phyloP scores from a whole-genome alignment of 2,888 invertebrate species.

The Gastrophysa polygoni region DNA sequence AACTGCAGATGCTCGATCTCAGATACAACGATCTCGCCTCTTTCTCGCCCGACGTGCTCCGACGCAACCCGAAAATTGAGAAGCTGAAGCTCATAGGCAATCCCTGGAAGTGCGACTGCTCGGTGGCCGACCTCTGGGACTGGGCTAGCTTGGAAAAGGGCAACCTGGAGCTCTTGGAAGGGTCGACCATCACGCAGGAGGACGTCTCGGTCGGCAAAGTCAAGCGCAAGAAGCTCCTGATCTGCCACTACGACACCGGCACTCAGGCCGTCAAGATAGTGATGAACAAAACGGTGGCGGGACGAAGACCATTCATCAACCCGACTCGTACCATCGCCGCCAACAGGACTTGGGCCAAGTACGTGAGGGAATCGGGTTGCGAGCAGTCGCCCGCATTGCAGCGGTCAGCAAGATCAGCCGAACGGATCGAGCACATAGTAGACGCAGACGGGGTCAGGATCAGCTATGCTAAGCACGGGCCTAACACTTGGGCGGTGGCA shows the following conservation, averaged over 20 bases:
- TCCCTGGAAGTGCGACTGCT: conserved; percentile 73
- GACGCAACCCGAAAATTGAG: conserved; percentile 64
- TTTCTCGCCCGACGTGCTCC: conserved; percentile 64
- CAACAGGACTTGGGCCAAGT: conserved; percentile 75
- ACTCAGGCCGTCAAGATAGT: conserved; percentile 62
- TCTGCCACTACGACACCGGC: conserved; percentile 67
- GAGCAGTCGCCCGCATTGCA: conserved; percentile 47
- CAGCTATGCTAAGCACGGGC: conserved; percentile 38
- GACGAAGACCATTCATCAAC: conserved; percentile 64
- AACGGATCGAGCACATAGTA: conserved; percentile 25
- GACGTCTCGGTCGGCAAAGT: conserved; percentile 66
- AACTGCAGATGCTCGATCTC: conserved; percentile 67
- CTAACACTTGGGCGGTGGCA: conserved; percentile 54
- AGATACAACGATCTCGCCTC: conserved; percentile 68
- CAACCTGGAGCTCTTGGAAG: conserved; percentile 68
- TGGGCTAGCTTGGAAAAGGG: conserved; percentile 72
- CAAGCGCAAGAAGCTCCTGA: conserved; percentile 68
- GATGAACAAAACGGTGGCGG: conserved; percentile 61
- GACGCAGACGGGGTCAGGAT: conserved; percentile 35
- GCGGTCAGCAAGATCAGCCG: conserved; percentile 42
- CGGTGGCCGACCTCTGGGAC: conserved; percentile 73
- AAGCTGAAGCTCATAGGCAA: conserved; percentile 71
- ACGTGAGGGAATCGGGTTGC: conserved; percentile 70
- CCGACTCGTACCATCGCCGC: conserved; percentile 64
- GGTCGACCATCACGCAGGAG: conserved; percentile 68